Base-by-base conservation (phyloP, 2,888 invertebrate genomes). In the Drosophila gaucha region DNA sequence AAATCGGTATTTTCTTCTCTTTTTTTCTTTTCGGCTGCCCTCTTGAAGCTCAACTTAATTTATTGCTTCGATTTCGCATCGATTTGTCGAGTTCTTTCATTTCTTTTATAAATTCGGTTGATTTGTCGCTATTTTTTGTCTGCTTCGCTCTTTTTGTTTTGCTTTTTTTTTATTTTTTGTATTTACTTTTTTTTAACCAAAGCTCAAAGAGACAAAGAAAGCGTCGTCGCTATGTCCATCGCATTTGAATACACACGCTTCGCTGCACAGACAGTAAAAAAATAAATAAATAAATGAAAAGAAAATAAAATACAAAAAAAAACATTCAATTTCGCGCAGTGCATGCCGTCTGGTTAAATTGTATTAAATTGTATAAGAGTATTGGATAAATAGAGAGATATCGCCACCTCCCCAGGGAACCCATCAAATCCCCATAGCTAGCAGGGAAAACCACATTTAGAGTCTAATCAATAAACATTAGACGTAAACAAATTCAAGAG, bases 21-120 rank as follows among this genome's bases (percentile, higher is more conserved):
- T 41, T 41, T 24, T 18, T 24, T 52, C 50, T 63, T 73, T 58
- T 68, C 59, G 44, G 44, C 18, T 28, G 67, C 69, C 57, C 67
- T 58, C 69, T 62, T 36, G 57, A 80, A 88, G 77, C 69, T 67
- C 65, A 65, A 83, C 69, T 88, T 86, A 87, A 87, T 85, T 85
- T 85, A 85, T 85, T 85, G 87, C 82, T 77, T 88, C 68, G 85
- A 84, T 84, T 76, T 82, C 73, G 69, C 71, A 78, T 87, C 87
- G 75, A 84, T 88, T 89, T 88, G 86, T 79, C 79, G 84, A 71
- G 79, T 82, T 82, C 69, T 78, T 74, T 67, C 67, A 69, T 77
- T 84, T 88, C 72, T 83, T 86, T 84, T 83, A 80, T 79, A 86
- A 82, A 86, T 86, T 86, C 69, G 64, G 54, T 88, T 88, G 80